phyloP scores from a whole-genome alignment of 2,797 vertebrate species.

The Amblyraja radiata region DNA sequence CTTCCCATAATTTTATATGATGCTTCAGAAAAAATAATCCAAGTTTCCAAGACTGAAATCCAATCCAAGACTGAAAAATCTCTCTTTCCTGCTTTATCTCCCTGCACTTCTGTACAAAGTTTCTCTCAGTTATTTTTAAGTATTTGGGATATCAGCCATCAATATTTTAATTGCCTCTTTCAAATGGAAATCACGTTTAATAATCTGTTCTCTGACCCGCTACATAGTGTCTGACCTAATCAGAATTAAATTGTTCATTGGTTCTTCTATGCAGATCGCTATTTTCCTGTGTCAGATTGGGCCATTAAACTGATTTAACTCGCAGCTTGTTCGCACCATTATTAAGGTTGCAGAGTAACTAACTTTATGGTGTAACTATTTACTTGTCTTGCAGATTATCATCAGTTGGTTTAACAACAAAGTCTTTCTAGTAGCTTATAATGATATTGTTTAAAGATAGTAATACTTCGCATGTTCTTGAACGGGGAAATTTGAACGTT shows the following conservation, averaged over 20 bases:
- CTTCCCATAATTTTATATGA: no score
- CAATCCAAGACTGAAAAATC: background rate
- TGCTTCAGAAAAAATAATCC: no score
- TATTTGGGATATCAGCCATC: background rate
- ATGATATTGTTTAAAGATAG: background rate
- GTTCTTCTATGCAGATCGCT: background rate
- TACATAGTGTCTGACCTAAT: background rate
- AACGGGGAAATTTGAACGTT: background rate
- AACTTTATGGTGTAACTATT: background rate
- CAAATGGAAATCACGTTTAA: background rate
- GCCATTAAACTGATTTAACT: background rate
- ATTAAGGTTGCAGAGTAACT: background rate
- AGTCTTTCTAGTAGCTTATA: background rate
- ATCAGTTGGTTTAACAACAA: background rate
- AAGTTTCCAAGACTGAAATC: no score
- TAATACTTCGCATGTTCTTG: background rate
- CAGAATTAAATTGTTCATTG: background rate
- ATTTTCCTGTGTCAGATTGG: background rate
- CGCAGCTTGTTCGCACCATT: background rate
- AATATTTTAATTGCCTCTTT: background rate
- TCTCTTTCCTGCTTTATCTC: background rate
- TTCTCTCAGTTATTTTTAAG: background rate
- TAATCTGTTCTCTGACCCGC: background rate
- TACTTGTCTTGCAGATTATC: background rate
- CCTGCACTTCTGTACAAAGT: background rate